Conservation (phyloP, 2,113 vertebrate genomes). For the Triplophysa dalaica region DNA sequence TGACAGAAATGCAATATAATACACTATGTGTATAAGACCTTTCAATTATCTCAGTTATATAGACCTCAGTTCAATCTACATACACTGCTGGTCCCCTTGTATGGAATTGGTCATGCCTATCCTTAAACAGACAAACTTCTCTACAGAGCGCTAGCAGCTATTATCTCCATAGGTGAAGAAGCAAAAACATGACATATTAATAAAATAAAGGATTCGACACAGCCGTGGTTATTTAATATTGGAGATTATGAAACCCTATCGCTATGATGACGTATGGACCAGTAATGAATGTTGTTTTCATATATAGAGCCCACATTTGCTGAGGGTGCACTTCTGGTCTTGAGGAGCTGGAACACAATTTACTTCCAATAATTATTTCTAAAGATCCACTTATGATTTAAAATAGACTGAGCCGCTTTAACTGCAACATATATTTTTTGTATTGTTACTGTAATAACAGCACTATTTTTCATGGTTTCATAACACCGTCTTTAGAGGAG, state of each 20-base stretch:
- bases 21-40: no score
- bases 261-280: constrained; percentile 42
- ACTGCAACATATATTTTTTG: neutral
- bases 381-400: neutral
- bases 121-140: no score
- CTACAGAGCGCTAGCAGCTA: no score
- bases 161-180: no score
- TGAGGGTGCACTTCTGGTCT: constrained; percentile 8
- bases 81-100: no score
- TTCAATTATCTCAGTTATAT: no score
- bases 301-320: constrained; percentile 34
- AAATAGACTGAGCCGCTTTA: neutral
- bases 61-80: no score
- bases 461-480: neutral
- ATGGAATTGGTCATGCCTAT: no score
- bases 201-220: constrained; percentile 24
- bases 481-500: neutral
- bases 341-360: constrained; percentile 17
- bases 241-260: constrained; percentile 5
- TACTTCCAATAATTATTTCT: neutral
- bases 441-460: neutral
- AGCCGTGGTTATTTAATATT: constrained; percentile 20
- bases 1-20: no score
- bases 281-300: constrained; percentile 16
- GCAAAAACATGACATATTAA: neutral